Evolutionary conservation across 2,113 vertebrate species (phyloP).

Genomic region (Microtus montanus): DNA sequence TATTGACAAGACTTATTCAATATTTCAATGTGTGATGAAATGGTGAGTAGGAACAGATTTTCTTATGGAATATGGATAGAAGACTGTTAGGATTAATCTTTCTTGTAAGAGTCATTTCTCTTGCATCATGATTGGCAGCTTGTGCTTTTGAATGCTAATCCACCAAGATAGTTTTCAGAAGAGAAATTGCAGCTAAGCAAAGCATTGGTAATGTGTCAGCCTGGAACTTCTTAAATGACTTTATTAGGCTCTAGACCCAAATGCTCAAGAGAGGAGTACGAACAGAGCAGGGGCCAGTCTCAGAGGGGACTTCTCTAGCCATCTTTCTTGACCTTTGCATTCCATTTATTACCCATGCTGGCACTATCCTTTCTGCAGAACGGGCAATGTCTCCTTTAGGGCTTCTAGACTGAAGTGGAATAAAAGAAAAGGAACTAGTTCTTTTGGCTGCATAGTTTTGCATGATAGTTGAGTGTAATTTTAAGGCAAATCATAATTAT

Average conservation of each 20-base stretch:
- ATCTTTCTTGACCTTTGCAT: too few species aligned
- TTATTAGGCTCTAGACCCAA: conserved; percentile 61
- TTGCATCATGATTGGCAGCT: background rate
- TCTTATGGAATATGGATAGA: background rate
- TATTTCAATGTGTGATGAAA: background rate
- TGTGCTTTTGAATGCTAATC: conserved; percentile 53
- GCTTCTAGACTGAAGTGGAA: background rate
- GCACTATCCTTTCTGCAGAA: conserved; percentile 36
- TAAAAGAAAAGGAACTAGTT: background rate
- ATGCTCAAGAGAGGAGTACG: conserved; percentile 53
- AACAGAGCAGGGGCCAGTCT: conserved; percentile 62
- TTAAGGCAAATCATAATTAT: conserved; percentile 4
- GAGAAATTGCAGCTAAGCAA: conserved; percentile 58
- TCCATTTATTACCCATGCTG: conserved; percentile 17
- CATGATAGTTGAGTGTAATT: background rate
- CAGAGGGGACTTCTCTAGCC: conserved; percentile 61
- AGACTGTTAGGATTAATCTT: background rate
- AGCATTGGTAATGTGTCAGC: conserved; percentile 61
- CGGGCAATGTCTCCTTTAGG: conserved; percentile 18
- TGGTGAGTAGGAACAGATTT: background rate
- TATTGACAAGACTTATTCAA: background rate
- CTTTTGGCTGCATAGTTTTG: conserved; percentile 1
- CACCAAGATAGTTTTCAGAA: conserved; percentile 1
- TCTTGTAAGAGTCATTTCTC: background rate
- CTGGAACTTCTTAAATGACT: conserved; percentile 55